Conservation (phyloP, 2,113 vertebrate species). For the Sphyrna mokarran region DNA sequence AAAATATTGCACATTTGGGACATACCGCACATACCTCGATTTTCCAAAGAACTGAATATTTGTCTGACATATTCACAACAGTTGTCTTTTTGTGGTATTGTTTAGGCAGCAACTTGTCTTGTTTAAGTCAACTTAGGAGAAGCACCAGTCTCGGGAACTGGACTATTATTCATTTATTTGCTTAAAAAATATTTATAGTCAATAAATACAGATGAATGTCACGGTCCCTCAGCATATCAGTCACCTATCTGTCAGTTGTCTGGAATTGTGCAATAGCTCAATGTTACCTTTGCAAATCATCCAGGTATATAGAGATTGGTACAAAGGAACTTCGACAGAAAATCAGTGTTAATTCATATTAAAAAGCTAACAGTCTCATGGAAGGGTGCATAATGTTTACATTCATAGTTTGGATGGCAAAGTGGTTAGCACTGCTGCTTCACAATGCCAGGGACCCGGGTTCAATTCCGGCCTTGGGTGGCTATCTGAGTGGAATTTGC, state of each 20-base stretch:
- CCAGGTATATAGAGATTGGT: background rate
- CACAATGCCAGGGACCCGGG: too few relatives aligned
- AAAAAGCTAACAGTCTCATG: background rate
- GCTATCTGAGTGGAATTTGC: too few relatives aligned
- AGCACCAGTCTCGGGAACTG: background rate
- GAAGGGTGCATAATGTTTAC: background rate
- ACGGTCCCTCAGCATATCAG: background rate
- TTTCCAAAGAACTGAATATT: background rate
- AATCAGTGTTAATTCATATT: background rate
- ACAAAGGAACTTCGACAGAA: background rate
- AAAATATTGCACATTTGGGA: background rate
- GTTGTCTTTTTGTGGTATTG: background rate
- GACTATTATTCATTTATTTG: slow-evolving; percentile 13
- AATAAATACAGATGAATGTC: slow-evolving; percentile 16
- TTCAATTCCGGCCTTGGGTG: too few relatives aligned
- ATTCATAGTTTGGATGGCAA: too few relatives aligned
- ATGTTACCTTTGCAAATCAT: background rate
- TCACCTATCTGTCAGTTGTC: background rate
- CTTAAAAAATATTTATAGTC: slow-evolving; percentile 1
- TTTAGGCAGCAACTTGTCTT: background rate
- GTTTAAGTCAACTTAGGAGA: background rate
- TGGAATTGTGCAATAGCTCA: background rate
- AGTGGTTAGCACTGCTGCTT: too few relatives aligned
- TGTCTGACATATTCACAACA: background rate
- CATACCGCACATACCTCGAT: background rate